Evolutionary conservation across 2,888 invertebrate genomes (phyloP), one percentile per base, ranked within the genome.

Genomic region (Leistus spinibarbis): DNA sequence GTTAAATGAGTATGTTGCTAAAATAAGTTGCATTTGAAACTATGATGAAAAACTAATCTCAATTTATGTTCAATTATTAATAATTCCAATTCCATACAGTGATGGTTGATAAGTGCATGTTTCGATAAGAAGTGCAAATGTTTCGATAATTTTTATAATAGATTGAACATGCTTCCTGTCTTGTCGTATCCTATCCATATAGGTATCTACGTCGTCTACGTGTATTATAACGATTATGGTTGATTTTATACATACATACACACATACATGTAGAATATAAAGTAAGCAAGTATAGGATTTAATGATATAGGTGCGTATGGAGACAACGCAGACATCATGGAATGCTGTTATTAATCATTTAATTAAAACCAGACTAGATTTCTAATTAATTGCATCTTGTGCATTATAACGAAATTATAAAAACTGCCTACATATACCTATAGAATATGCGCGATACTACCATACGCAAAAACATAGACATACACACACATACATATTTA

Each of bases 331-430:
- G 75, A 75, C 75, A 75, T 54, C 63, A 24, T 24, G 75, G 75
- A 75, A 75, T 77, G 76, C 75, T 70, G 77, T 76, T 77, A 76
- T 69, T 68, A 77, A 76, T 74, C 73, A 77, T 77, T 77, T 74
- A 73, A 69, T 73, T 78, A 65, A 69, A 77, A 76, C 69, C 76
- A 70, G 72, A 70, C 76, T 77, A 70, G 67, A 75, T 76, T 74
- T 73, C 71, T 73, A 76, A 76, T 77, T 77, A 77, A 75, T 77
- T 76, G 70, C 68, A 77, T 76, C 64, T 65, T 60, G 76, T 64
- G 67, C 76, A 77, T 64, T 70, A 75, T 65, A 66, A 69, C 63
- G 63, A 75, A 75, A 75, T 27, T 22, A 62, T 60, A 74, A 74
- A 74, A 74, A 74, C 65, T 60, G 17, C 20, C 10, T 19, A 5